These are phyloP conservation scores for Tapirus terrestris DNA, from an alignment of 2,113 vertebrate species.

Conservation along the genomic window DNA sequence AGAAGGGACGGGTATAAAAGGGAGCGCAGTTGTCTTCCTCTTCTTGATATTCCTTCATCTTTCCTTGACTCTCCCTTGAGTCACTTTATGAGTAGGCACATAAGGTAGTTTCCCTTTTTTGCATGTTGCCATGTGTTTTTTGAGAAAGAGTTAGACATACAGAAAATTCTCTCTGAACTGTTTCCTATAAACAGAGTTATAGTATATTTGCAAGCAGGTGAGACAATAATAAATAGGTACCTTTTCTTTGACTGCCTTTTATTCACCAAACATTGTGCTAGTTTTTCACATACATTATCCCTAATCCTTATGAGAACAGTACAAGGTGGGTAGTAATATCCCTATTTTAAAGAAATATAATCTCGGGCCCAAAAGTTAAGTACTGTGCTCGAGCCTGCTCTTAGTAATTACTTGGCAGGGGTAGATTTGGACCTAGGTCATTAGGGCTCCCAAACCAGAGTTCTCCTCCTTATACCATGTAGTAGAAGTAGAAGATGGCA, in stretches of 20 bases:
- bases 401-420: neutral
- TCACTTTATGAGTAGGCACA: neutral
- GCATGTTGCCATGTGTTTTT: neutral
- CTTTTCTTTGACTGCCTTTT: neutral
- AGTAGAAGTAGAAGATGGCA: neutral
- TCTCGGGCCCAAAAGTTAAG: neutral
- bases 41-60: neutral
- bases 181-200: neutral
- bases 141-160: neutral
- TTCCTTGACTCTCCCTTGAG: neutral
- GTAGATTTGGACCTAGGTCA: neutral
- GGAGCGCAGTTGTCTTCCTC: neutral
- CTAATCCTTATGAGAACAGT: neutral
- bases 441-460: neutral
- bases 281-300: neutral
- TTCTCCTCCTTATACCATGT: neutral
- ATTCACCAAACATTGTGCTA: neutral
- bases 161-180: neutral
- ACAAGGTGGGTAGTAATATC: neutral
- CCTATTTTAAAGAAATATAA: neutral
- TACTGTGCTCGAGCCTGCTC: neutral
- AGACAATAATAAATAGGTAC: neutral
- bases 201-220: neutral
- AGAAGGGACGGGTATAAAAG: neutral
- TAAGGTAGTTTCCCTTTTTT: neutral